Percentiles rank a stretch among this genome's conserved stretches.
Conservation (phyloP, 2,797 vertebrate species). For the Periparus ater region DNA sequence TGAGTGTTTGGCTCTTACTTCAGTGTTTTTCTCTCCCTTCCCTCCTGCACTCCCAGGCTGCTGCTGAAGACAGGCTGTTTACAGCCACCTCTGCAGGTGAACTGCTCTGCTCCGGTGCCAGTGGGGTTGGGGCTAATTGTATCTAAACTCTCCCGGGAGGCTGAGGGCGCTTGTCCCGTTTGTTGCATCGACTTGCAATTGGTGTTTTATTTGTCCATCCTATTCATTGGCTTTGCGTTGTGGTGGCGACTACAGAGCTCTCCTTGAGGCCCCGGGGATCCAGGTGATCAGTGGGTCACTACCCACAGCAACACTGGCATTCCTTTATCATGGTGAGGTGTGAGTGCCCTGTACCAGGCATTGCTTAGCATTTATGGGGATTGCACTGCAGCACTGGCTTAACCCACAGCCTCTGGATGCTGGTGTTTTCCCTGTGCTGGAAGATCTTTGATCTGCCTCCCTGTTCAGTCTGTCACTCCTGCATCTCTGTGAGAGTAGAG, state of each 20-base stretch:
- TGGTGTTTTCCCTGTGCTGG: neutral
- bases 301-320: neutral
- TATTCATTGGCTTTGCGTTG: neutral
- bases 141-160: neutral
- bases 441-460: neutral
- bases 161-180: neutral
- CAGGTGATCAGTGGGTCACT: neutral
- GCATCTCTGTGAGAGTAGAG: neutral
- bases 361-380: neutral
- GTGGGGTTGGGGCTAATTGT: too few relatives aligned
- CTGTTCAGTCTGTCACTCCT: neutral
- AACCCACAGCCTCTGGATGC: neutral
- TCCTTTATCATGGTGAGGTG: neutral
- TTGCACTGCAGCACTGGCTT: neutral
- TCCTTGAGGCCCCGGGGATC: neutral
- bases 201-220: neutral
- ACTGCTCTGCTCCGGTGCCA: accelerated
- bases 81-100: neutral
- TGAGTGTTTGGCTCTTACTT: neutral
- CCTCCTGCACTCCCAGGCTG: neutral
- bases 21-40: neutral
- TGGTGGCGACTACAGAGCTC: neutral
- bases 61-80: neutral
- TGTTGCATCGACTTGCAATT: neutral
- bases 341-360: neutral